Percentiles rank a stretch among this genome's conserved stretches.
Conservation (phyloP, 2,113 vertebrate genomes). For the Cettia cetti region DNA sequence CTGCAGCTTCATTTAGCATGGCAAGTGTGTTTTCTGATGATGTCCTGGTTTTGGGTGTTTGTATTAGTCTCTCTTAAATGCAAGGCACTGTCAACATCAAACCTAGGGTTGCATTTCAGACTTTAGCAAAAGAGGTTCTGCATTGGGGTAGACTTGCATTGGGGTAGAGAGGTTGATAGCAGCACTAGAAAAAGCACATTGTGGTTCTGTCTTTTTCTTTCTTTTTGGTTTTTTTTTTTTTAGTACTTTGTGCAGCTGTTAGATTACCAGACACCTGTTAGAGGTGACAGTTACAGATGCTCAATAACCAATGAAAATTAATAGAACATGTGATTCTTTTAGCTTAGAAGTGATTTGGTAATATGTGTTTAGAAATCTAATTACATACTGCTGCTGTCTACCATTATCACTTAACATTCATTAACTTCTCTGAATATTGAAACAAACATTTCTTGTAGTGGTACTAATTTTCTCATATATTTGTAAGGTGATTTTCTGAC, state of each 20-base stretch:
- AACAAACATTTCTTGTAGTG: conserved; percentile 20
- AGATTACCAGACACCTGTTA: conserved; percentile 61
- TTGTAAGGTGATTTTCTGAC: conserved; percentile 29
- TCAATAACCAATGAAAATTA: conserved; percentile 58
- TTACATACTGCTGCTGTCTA: conserved; percentile 55
- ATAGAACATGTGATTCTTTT: conserved; percentile 48
- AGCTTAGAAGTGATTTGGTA: conserved; percentile 36
- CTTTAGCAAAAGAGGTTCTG: background rate
- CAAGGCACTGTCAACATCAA: background rate
- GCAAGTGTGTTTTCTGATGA: background rate
- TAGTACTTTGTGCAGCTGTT: conserved; percentile 56
- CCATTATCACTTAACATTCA: conserved; percentile 44
- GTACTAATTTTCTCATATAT: conserved; percentile 27
- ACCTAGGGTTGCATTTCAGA: background rate
- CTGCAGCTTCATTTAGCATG: background rate
- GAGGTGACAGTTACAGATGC: conserved; percentile 55
- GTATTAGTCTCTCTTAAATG: background rate
- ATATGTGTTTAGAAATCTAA: conserved; percentile 53
- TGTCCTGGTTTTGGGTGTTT: background rate
- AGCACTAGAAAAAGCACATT: background rate
- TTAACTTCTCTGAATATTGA: conserved; percentile 48
- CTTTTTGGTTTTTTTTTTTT: background rate
- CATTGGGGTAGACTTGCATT: background rate
- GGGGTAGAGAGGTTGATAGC: background rate
- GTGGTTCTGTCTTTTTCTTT: background rate